Evolutionary conservation across 2,113 vertebrate genomes (phyloP).

Genomic region (Nycticorax nycticorax): DNA sequence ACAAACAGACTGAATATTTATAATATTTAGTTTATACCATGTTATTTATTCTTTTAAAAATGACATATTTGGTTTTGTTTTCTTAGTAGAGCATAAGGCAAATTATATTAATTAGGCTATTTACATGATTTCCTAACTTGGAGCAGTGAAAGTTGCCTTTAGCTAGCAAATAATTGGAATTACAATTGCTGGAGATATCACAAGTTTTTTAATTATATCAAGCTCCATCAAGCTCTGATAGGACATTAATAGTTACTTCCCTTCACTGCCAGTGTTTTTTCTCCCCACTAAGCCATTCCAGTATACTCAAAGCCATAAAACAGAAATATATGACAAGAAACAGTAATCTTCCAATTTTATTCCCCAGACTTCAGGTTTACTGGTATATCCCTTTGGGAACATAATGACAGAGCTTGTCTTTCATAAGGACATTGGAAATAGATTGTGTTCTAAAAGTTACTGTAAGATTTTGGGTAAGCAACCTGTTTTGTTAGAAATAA

Average conservation of each 20-base stretch:
- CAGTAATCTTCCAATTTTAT: conserved; percentile 31
- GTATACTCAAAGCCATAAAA: not conserved
- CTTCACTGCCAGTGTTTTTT: not conserved
- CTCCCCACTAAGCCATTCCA: conserved; percentile 17
- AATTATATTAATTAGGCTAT: conserved; percentile 85
- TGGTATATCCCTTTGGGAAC: conserved; percentile 7
- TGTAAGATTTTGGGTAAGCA: not conserved
- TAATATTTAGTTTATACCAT: conserved; percentile 68
- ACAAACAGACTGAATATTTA: conserved; percentile 63
- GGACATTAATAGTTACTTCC: conserved; percentile 66
- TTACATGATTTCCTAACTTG: conserved; percentile 82
- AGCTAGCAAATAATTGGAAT: conserved; percentile 84
- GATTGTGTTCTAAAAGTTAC: not conserved
- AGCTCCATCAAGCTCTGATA: conserved; percentile 76
- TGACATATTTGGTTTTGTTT: conserved; percentile 82
- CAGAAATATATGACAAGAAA: conserved; percentile 39
- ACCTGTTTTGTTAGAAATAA: conserved; percentile 15
- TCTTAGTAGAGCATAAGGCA: conserved; percentile 76
- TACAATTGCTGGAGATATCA: conserved; percentile 79
- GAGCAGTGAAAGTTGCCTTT: conserved; percentile 77
- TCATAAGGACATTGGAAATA: conserved; percentile 7
- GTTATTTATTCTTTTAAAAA: conserved; percentile 73
- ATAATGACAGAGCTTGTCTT: conserved; percentile 22
- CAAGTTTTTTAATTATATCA: conserved; percentile 81
- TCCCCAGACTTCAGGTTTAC: conserved; percentile 36